phyloP scores from a whole-genome alignment of 2,888 invertebrate species.

The Crematogaster levior region DNA sequence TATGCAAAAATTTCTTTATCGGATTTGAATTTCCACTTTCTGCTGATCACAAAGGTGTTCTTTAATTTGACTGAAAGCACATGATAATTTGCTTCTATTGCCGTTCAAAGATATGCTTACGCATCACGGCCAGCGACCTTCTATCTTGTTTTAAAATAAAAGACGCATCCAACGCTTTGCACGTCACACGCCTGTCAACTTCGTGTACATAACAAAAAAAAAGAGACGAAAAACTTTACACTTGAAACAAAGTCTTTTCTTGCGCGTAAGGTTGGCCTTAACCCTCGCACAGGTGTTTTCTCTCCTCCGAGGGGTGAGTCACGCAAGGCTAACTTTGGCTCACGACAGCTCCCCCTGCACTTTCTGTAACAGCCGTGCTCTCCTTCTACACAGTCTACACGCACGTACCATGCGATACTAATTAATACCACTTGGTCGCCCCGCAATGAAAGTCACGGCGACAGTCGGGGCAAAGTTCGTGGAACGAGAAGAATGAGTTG shows the following conservation, averaged over 20 bases:
- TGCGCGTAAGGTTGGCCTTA: slow-evolving; percentile 46
- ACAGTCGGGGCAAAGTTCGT: slow-evolving; percentile 34
- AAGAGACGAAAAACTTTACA: slow-evolving; percentile 46
- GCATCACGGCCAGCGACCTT: slow-evolving; percentile 27
- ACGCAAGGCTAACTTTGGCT: slow-evolving; percentile 60
- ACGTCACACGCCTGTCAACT: not conserved
- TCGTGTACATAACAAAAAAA: not conserved
- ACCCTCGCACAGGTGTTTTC: slow-evolving; percentile 67
- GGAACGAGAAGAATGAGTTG: slow-evolving; percentile 51
- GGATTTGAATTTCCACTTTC: not conserved
- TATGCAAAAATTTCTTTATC: not conserved
- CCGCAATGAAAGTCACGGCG: slow-evolving; percentile 49
- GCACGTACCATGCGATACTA: slow-evolving; percentile 49
- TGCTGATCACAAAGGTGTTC: not conserved
- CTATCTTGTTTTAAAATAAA: slow-evolving; percentile 25
- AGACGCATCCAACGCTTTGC: not conserved
- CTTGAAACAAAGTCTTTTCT: slow-evolving; percentile 51
- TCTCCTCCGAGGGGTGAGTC: slow-evolving; percentile 61
- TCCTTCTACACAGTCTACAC: not conserved
- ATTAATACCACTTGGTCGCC: slow-evolving; percentile 66
- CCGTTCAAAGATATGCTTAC: slow-evolving; percentile 37
- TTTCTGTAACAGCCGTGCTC: slow-evolving; percentile 35
- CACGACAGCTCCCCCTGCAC: slow-evolving; percentile 39
- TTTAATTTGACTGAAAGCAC: not conserved
- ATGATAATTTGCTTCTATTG: not conserved